phyloP scores from a whole-genome alignment of 2,888 invertebrate genomes.

The Mesoligia furuncula region DNA sequence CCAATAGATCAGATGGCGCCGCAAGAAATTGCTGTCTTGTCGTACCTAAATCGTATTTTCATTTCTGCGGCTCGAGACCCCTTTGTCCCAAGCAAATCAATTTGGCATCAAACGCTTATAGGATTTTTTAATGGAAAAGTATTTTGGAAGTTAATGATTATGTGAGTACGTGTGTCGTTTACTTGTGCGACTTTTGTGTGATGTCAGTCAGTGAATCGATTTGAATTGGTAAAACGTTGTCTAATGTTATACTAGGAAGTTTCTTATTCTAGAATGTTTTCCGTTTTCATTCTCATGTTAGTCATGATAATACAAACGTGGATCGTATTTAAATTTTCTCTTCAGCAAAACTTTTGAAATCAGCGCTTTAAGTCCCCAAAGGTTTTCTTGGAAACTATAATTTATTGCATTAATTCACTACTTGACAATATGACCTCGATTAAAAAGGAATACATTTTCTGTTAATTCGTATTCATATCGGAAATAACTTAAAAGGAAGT shows the following conservation, averaged over 20 bases:
- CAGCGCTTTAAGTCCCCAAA: not conserved
- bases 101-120: slow-evolving; percentile 61
- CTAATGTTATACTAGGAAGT: too few species aligned
- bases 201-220: not conserved
- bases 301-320: not conserved
- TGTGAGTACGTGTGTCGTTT: slow-evolving; percentile 11
- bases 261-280: not conserved
- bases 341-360: not conserved
- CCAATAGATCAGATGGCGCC: slow-evolving; percentile 71
- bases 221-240: slow-evolving; percentile 5
- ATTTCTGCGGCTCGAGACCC: slow-evolving; percentile 60
- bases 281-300: too few species aligned
- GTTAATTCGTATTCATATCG: not conserved
- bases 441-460: slow-evolving; percentile 8
- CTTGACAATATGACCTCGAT: not conserved
- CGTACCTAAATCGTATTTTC: slow-evolving; percentile 68
- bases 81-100: slow-evolving; percentile 68
- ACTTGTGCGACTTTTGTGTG: slow-evolving; percentile 1
- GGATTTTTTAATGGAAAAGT: slow-evolving; percentile 49
- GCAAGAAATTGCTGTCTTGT: slow-evolving; percentile 70
- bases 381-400: slow-evolving; percentile 4
- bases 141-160: slow-evolving; percentile 33
- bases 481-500: not conserved
- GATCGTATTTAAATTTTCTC: not conserved
- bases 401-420: not conserved